These are phyloP conservation scores for Lycaena phlaeas DNA, from an alignment of 2,888 invertebrate genomes.

Conservation along the genomic window DNA sequence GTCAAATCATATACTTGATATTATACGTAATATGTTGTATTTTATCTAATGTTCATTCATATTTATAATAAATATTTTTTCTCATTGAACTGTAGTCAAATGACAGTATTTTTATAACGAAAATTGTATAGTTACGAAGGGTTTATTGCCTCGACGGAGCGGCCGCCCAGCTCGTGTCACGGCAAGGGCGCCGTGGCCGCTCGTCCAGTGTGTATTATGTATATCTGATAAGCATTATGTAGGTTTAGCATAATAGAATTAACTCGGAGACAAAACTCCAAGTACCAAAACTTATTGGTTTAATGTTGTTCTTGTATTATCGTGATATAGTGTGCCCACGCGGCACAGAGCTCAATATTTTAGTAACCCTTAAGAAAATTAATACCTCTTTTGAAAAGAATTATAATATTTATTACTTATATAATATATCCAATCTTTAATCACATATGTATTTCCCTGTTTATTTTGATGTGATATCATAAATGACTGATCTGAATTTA, in stretches of 20 bases:
- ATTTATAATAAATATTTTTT: constrained; percentile 60
- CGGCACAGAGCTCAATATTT: constrained; percentile 73
- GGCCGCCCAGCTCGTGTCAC: constrained; percentile 15
- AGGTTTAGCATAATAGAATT: constrained; percentile 71
- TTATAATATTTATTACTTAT: constrained; percentile 46
- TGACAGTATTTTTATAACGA: constrained; percentile 74
- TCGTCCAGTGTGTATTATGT: constrained; percentile 43
- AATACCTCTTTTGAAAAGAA: constrained; percentile 73
- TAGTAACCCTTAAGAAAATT: constrained; percentile 73
- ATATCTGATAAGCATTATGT: constrained; percentile 73
- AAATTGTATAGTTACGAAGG: constrained; percentile 68
- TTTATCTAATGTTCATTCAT: constrained; percentile 63
- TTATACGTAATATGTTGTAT: constrained; percentile 61
- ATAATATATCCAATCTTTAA: constrained; percentile 67
- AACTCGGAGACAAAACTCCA: constrained; percentile 61
- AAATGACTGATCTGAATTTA: constrained; percentile 76
- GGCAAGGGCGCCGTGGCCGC: constrained; percentile 16
- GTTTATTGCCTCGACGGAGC: constrained; percentile 46
- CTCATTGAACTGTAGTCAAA: constrained; percentile 73
- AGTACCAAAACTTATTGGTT: constrained; percentile 72
- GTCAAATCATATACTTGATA: constrained; percentile 70
- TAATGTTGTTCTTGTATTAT: constrained; percentile 69
- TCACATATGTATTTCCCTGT: constrained; percentile 72
- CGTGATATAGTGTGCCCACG: constrained; percentile 66
- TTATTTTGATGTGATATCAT: constrained; percentile 77